Conservation (phyloP, 2,888 invertebrate species). For the Leuctra nigra region DNA sequence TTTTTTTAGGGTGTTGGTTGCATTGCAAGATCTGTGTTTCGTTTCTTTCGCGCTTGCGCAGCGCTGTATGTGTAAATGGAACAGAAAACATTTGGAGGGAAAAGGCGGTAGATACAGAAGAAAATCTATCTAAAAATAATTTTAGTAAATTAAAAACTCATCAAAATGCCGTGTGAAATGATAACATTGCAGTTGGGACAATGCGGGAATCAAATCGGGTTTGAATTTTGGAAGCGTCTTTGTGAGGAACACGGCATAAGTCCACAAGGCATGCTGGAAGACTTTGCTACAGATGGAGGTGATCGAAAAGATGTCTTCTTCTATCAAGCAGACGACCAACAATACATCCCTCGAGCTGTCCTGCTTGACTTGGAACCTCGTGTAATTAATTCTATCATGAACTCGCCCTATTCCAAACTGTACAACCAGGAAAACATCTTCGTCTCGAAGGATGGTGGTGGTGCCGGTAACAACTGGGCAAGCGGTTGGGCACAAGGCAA, state of each 20-base stretch:
- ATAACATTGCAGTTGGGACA: constrained; percentile 96
- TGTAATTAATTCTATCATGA: constrained; percentile 95
- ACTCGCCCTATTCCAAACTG: constrained; percentile 87
- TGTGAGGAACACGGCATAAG: constrained; percentile 97
- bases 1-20: too few relatives aligned
- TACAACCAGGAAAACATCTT: constrained; percentile 98
- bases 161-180: constrained; percentile 94
- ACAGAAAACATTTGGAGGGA: too few relatives aligned
- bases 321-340: constrained; percentile 98
- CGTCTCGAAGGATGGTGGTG: constrained; percentile 93
- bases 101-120: too few relatives aligned
- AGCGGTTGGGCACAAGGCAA: constrained; percentile 93
- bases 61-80: too few relatives aligned
- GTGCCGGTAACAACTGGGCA: constrained; percentile 99
- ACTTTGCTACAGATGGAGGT: constrained; percentile 85
- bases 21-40: too few relatives aligned
- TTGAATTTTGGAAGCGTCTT: constrained; percentile 98
- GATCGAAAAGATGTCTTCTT: constrained; percentile 99
- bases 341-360: constrained; percentile 96
- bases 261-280: constrained; percentile 89
- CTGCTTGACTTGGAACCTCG: constrained; percentile 94
- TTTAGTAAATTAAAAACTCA: too few relatives aligned
- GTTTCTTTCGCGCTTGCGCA: too few relatives aligned
- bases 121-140: too few relatives aligned
- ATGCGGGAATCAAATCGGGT: constrained; percentile 98